Evolutionary conservation across 35 echinoderm and acorn worm genomes (phyloP).

Genomic region (Patiria miniata): DNA sequence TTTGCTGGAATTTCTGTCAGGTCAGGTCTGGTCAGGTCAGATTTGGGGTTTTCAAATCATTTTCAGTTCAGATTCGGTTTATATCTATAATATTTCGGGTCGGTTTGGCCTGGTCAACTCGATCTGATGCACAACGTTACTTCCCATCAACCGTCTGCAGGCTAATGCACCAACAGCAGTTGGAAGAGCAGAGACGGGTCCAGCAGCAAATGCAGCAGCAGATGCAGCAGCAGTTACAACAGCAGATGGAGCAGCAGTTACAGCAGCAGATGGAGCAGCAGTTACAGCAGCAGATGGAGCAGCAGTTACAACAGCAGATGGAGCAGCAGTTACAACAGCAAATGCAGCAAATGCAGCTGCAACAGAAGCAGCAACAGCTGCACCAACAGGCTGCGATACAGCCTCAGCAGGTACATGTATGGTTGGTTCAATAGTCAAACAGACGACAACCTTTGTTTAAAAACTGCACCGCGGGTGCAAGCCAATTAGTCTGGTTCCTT

Average conservation of each 20-base stretch:
- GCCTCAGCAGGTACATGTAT: background rate
- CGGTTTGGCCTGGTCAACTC: too few relatives aligned
- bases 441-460: background rate
- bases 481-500: too few relatives aligned
- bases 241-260: background rate
- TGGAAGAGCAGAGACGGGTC: constrained; percentile 24
- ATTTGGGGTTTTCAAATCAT: too few relatives aligned
- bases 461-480: too few relatives aligned
- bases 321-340: constrained; percentile 59
- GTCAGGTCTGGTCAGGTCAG: too few relatives aligned
- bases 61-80: too few relatives aligned
- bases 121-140: too few relatives aligned
- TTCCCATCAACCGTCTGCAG: background rate
- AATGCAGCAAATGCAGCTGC: background rate
- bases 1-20: too few relatives aligned
- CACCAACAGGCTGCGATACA: background rate
- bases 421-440: background rate
- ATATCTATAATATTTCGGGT: too few relatives aligned
- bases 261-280: constrained; percentile 31
- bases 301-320: constrained; percentile 43
- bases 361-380: background rate
- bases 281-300: constrained; percentile 30
- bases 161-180: constrained; percentile 7
- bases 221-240: constrained; percentile 10
- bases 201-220: constrained; percentile 32